A percentile compares a stretch with the other conserved stretches of the same genome.
These are phyloP conservation scores for Verasper variegatus DNA, from an alignment of 2,113 vertebrate species.

Conservation along the genomic window DNA sequence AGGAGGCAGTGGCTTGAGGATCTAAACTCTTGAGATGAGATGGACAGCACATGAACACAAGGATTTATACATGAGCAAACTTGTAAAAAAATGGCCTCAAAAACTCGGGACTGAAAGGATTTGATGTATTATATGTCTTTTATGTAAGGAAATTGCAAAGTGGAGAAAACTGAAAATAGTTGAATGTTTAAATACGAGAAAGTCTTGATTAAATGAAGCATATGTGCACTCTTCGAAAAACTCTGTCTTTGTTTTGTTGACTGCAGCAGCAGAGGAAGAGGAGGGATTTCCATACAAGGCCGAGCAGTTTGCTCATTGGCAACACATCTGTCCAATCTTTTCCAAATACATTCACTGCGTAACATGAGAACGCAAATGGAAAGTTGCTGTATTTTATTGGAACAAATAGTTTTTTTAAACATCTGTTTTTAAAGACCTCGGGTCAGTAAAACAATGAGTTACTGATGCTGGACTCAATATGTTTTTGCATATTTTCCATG, in stretches of 20 bases:
- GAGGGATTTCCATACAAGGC: constrained; percentile 8
- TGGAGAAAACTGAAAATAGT: constrained; percentile 5
- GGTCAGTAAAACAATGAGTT: constrained; percentile 23
- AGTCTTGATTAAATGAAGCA: not conserved
- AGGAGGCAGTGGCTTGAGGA: not conserved
- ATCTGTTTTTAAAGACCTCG: constrained; percentile 37
- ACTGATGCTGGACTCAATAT: not conserved
- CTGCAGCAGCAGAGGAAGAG: constrained; percentile 6
- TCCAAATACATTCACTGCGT: constrained; percentile 1
- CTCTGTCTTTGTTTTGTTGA: constrained; percentile 12
- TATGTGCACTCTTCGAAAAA: not conserved
- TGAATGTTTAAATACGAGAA: constrained; percentile 13
- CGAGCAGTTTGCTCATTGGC: constrained; percentile 29
- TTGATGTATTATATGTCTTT: constrained; percentile 19
- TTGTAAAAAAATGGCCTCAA: not conserved
- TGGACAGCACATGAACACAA: not conserved
- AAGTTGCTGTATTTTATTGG: constrained; percentile 6
- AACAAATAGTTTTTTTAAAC: not conserved
- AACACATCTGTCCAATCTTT: constrained; percentile 29
- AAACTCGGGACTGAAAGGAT: constrained; percentile 23
- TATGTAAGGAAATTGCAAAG: constrained; percentile 8
- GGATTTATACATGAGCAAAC: not conserved
- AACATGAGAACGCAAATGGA: constrained; percentile 4
- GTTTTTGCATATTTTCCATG: not conserved
- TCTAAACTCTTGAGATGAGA: not conserved